These are phyloP conservation scores for Cathartes aura DNA, from an alignment of 2,113 vertebrate genomes.

Conservation along the genomic window DNA sequence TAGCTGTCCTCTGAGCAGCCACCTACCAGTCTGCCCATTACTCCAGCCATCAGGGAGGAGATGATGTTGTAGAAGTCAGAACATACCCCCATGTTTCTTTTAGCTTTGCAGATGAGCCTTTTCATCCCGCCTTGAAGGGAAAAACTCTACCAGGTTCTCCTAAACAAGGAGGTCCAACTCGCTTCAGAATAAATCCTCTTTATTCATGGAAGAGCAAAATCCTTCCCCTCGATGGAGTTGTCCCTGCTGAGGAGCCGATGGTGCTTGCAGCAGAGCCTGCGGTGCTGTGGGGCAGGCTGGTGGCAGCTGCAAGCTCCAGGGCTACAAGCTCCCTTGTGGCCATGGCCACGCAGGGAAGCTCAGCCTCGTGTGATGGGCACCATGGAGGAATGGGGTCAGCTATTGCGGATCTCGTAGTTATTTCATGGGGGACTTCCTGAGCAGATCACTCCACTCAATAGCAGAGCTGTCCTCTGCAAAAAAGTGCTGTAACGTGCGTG, in stretches of 20 bases:
- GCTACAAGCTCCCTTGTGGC: rapidly evolving
- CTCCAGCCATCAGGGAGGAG: background rate
- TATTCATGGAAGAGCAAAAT: background rate
- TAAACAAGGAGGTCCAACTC: background rate
- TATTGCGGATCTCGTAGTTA: background rate
- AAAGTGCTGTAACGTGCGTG: rapidly evolving
- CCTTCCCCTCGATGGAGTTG: background rate
- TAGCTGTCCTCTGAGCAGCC: background rate
- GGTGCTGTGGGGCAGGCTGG: background rate
- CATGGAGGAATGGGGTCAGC: background rate
- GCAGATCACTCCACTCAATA: background rate
- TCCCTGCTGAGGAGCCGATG: background rate
- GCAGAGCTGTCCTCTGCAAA: background rate
- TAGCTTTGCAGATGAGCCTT: background rate
- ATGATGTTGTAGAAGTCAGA: background rate
- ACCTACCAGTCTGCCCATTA: background rate
- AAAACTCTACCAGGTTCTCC: background rate
- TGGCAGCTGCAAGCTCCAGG: background rate
- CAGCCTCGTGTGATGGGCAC: background rate
- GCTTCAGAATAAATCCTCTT: background rate
- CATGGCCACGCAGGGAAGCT: background rate
- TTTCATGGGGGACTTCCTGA: background rate
- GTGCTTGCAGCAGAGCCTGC: background rate
- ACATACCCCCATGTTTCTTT: background rate
- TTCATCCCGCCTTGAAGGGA: background rate